phyloP scores from a whole-genome alignment of 2,888 invertebrate species.

The Drosophila melanosoma region DNA sequence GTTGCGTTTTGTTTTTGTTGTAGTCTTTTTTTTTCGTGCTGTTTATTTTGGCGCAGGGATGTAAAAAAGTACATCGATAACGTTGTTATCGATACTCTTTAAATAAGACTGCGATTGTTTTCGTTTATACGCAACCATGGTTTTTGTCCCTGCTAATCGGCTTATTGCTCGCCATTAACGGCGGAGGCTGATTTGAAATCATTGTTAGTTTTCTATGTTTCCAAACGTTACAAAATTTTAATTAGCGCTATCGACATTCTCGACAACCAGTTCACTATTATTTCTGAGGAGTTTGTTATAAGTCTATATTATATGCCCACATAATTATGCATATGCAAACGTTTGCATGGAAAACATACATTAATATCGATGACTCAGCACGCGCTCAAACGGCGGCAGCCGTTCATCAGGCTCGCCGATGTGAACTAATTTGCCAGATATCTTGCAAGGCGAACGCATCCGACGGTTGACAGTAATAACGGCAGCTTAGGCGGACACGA shows the following conservation, averaged over 20 bases:
- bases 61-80: slow-evolving; percentile 51
- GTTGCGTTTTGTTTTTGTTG: slow-evolving; percentile 66
- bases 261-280: not conserved
- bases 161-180: not conserved
- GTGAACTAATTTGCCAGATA: slow-evolving; percentile 38
- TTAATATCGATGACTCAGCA: not conserved
- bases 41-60: slow-evolving; percentile 70
- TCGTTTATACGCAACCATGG: slow-evolving; percentile 26
- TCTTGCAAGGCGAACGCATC: slow-evolving; percentile 15
- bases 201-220: not conserved
- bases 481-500: slow-evolving; percentile 23
- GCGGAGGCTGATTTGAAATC: slow-evolving; percentile 11
- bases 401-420: slow-evolving; percentile 10
- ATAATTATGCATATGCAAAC: not conserved
- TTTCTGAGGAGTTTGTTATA: not conserved
- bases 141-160: slow-evolving; percentile 36
- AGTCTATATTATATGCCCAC: not conserved
- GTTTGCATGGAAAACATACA: not conserved
- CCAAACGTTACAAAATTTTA: not conserved
- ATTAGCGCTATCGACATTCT: not conserved
- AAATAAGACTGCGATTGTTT: not conserved
- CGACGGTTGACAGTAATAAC: slow-evolving; percentile 18
- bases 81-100: slow-evolving; percentile 30
- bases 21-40: slow-evolving; percentile 56
- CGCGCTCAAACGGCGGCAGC: not conserved